phyloP scores from a whole-genome alignment of 2,888 invertebrate genomes.

The Acronicta aceris region DNA sequence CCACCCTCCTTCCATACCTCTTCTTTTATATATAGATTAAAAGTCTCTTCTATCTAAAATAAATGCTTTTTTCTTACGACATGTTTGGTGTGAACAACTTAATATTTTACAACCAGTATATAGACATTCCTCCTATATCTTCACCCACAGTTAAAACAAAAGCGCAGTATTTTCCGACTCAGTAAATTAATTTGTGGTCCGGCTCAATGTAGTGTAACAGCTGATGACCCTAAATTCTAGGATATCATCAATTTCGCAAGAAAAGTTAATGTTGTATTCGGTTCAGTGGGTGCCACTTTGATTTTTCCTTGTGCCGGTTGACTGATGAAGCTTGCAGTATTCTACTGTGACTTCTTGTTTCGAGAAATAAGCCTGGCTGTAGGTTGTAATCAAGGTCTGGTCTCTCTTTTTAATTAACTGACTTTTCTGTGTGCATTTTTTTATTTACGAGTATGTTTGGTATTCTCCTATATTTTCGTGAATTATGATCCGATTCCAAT shows the following conservation, averaged over 20 bases:
- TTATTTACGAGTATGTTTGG: too few relatives aligned
- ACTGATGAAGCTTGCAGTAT: constrained; percentile 17
- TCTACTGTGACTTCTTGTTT: constrained; percentile 8
- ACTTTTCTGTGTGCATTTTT: too few relatives aligned
- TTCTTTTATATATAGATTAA: too few relatives aligned
- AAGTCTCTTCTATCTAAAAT: too few relatives aligned
- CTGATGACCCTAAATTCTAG: constrained; percentile 69
- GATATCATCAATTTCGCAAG: constrained; percentile 56
- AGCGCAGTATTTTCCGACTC: constrained; percentile 61
- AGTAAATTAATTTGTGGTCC: constrained; percentile 66
- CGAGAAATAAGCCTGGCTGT: not conserved
- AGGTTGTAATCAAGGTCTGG: not conserved
- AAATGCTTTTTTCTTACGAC: too few relatives aligned
- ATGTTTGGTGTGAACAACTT: too few relatives aligned
- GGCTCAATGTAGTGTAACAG: constrained; percentile 68
- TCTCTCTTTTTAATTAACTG: too few relatives aligned
- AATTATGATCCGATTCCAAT: too few relatives aligned
- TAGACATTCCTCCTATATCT: constrained; percentile 30
- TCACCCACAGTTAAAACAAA: constrained; percentile 49
- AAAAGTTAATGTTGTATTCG: constrained; percentile 61
- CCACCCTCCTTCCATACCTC: too few relatives aligned
- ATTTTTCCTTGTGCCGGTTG: constrained; percentile 34
- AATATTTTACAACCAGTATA: not conserved
- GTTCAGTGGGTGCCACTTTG: constrained; percentile 57
- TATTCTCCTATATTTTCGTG: too few relatives aligned